Evolutionary conservation across 1,140 invertebrate species (phyloP), one percentile per base, ranked within the genome.

Genomic region (Centruroides sculpturatus): DNA sequence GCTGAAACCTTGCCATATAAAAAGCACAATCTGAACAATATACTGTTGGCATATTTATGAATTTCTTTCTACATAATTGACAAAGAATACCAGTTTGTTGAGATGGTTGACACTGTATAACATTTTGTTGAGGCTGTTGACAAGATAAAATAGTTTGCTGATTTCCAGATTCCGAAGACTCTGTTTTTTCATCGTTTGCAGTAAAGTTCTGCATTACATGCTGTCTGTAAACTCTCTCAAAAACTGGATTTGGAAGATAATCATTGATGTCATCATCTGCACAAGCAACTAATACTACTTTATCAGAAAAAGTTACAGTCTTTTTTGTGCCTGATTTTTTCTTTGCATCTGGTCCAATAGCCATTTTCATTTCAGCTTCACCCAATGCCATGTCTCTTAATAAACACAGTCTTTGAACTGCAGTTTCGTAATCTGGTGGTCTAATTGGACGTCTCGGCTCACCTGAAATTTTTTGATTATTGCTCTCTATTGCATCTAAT

Each of bases 251-350:
- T 0, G 89, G 89, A 70, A 92, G 88, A 67, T 89, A 90, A 67
- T 85, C 86, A 59, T 91, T 87, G n/a, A 72, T 68, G 59, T 89
- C 86, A 72, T 91, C 89, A 66, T 89, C 85, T 0, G 90, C 89
- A 13, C 88, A 91, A 4, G 89, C 88, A 12, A 93, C 90, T 46
- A 93, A 75, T 60, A 90, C 89, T 0, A 94, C 89, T 74, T 92
- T 87, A 71, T 94, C 89, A 68, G 89, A 92, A 72, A 94, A 94
- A 0, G 89, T 92, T 3, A 94, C 91, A 66, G 87, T 90, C 72
- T 93, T 93, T 78, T 93, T 93, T n/a, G 56, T 53, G 10, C 62
- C 63, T 35, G 66, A 68, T 51, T 69, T 69, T 56, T 68, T 71
- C 57, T 64, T 68, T n/a, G 54, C 56, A 46, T 67, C 53, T 34